A percentile compares a stretch with the other conserved stretches of the same genome.
Evolutionary conservation across 2,797 vertebrate species (phyloP).

Genomic region (Melanogrammus aeglefinus): DNA sequence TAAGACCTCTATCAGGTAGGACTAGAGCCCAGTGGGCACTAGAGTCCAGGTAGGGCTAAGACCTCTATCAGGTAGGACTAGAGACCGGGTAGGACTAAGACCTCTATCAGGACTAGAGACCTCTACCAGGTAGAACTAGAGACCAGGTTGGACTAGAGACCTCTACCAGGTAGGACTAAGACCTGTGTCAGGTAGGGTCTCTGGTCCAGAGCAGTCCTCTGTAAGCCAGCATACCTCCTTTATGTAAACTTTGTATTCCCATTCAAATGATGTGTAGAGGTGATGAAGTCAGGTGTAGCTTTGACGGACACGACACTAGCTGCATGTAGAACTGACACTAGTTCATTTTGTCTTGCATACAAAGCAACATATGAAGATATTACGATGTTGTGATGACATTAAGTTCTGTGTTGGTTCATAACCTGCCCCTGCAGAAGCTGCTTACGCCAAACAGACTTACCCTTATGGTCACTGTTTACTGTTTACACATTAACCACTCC

Average conservation of each 20-base stretch:
- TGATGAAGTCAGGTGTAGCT: too few relatives aligned
- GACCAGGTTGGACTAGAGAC: background rate
- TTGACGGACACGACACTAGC: background rate
- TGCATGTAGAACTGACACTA: too few relatives aligned
- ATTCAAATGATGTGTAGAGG: too few relatives aligned
- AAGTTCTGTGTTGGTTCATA: too few relatives aligned
- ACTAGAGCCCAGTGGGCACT: background rate
- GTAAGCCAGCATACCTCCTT: too few relatives aligned
- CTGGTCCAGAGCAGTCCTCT: too few relatives aligned
- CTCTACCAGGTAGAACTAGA: background rate
- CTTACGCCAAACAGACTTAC: background rate
- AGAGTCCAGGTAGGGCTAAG: background rate
- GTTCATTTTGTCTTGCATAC: too few relatives aligned
- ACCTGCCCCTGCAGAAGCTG: background rate
- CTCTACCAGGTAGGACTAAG: background rate
- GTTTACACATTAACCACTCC: background rate
- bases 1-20: background rate
- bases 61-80: slow-evolving; percentile 32
- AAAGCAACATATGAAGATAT: too few relatives aligned
- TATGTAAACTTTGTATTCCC: too few relatives aligned
- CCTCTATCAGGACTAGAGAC: background rate
- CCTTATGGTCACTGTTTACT: background rate
- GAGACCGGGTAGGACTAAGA: slow-evolving; percentile 32
- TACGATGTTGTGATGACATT: too few relatives aligned
- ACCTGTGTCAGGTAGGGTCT: background rate